Evolutionary conservation across 2,888 invertebrate species (phyloP), one percentile per base, ranked within the genome.

Genomic region (Hemicrepidius hirtus): DNA sequence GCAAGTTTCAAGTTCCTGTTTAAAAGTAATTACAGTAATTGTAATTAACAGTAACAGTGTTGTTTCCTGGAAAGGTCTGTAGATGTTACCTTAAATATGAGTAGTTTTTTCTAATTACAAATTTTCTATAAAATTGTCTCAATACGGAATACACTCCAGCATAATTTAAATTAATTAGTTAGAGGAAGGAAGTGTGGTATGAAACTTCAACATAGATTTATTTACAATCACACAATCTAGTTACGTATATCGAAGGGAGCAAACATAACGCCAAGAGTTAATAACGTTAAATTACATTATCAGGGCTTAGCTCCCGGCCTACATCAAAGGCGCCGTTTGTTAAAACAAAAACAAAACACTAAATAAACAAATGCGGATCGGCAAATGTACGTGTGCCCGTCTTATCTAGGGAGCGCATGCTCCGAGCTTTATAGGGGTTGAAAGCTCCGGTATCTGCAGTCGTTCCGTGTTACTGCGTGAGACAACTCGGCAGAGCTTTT

Each of bases 351-450:
- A 73, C 73, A 75, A 76, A 75, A 75, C 76, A 76, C 44, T 73
- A 76, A 80, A 80, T 79, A 80, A 80, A 80, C 79, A 81, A 80
- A 81, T 81, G 78, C 79, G 75, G 75, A 81, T 81, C 75, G 77
- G 74, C 77, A 79, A 80, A 79, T 77, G 77, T 79, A 77, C 76
- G 62, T 57, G 67, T 40, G 72, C 72, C 64, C 73, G 70, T 68
- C 46, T 72, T 70, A 70, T 63, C 70, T 65, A 53, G 57, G 60
- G 57, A 41, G 41, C 77, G 77, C 78, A 76, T 75, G 78, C 78
- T 49, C 76, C 46, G 40, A 70, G 71, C 65, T 73, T 70, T 71
- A 64, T 64, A 62, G 67, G 73, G 78, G 75, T 75, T 76, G 73
- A 71, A 75, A 76, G 76, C 76, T 76, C 71, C 71, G 62, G 71